These are phyloP conservation scores for Hyles lineata DNA, from an alignment of 2,888 invertebrate species.

Conservation along the genomic window DNA sequence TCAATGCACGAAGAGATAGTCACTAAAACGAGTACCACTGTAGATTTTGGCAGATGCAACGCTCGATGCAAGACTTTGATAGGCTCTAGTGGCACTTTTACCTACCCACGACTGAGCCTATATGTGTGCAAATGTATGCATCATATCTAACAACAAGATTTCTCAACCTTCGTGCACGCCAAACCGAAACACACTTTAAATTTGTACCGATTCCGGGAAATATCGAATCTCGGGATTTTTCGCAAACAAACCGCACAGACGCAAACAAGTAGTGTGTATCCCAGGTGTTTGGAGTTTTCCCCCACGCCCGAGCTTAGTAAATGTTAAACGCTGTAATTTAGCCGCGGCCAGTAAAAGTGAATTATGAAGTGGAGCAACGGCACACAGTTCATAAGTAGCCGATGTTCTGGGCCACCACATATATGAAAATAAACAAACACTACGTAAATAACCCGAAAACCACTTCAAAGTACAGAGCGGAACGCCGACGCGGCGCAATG, in stretches of 20 bases:
- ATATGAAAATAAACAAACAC: conserved; percentile 81
- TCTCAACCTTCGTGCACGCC: neutral
- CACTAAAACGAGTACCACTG: too few species aligned
- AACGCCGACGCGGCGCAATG: conserved; percentile 44
- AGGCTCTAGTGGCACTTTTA: too few species aligned
- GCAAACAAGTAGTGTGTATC: conserved; percentile 9
- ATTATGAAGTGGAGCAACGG: conserved; percentile 58
- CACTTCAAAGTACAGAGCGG: conserved; percentile 77
- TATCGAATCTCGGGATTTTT: neutral
- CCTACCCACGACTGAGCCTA: too few species aligned
- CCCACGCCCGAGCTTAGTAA: neutral
- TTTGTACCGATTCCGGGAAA: neutral
- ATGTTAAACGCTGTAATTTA: conserved; percentile 23
- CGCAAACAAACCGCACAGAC: neutral
- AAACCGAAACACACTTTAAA: neutral
- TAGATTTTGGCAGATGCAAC: too few species aligned
- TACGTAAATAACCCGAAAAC: conserved; percentile 76
- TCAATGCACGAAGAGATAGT: too few species aligned
- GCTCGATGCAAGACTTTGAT: too few species aligned
- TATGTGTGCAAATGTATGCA: too few species aligned
- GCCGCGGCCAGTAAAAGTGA: conserved; percentile 33
- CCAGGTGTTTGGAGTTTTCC: conserved; percentile 4
- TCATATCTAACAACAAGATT: too few species aligned
- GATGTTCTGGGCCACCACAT: conserved; percentile 71
- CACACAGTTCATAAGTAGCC: conserved; percentile 67